Evolutionary conservation across 2,888 invertebrate genomes (phyloP).

Genomic region (Morpho helenor): DNA sequence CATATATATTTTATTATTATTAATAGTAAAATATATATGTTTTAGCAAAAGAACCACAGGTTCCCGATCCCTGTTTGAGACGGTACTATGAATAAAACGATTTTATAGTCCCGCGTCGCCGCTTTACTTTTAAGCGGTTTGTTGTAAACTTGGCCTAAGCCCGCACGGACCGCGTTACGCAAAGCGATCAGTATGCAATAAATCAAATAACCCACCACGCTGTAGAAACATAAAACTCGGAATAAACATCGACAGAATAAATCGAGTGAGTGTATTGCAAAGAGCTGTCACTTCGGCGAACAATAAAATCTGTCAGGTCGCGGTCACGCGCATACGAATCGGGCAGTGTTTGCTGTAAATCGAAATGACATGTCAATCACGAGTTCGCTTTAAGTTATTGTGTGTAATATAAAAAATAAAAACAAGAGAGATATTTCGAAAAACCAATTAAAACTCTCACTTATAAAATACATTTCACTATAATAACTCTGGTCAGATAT

Average conservation of each 20-base stretch:
- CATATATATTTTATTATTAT: too few species aligned
- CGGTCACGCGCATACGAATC: constrained; percentile 5
- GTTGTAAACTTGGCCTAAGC: constrained; percentile 2
- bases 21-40: too few species aligned
- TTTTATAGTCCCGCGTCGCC: background rate
- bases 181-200: constrained; percentile 10
- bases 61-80: too few species aligned
- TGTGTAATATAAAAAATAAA: too few species aligned
- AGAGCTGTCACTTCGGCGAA: constrained; percentile 11
- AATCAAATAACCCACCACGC: constrained; percentile 3
- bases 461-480: too few species aligned
- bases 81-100: background rate
- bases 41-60: too few species aligned
- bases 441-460: too few species aligned
- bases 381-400: background rate
- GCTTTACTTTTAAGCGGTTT: background rate
- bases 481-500: too few species aligned
- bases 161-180: constrained; percentile 5
- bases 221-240: constrained; percentile 3
- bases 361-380: constrained; percentile 8
- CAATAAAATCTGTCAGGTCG: constrained; percentile 16
- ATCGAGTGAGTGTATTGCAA: constrained; percentile 11
- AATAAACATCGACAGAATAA: constrained; percentile 9
- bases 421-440: too few species aligned
- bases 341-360: constrained; percentile 1